Evolutionary conservation across 1,140 invertebrate species (phyloP), one percentile per base, ranked within the genome.

Genomic region (Tetragnatha versicolor): DNA sequence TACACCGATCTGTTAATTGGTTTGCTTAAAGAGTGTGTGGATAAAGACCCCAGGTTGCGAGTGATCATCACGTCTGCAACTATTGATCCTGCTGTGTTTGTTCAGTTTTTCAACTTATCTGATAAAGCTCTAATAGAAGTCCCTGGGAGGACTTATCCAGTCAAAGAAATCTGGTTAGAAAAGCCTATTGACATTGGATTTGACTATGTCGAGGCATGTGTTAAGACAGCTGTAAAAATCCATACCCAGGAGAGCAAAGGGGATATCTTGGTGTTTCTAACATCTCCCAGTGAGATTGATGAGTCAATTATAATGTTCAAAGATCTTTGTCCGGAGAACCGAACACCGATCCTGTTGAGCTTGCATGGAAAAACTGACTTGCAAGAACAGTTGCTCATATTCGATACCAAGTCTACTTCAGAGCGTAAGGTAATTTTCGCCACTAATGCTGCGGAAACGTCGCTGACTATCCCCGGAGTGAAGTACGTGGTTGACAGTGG

Each of bases 371-470:
- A 91, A 83, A 93, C 95, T 4, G 89, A 90, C 81, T 89, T 92
- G 82, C 89, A 95, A 33, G 73, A 76, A 17, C 79, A 80, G 20
- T 45, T 65, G 39, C 27, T 58, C 49, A 33, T 80, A 10, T 69
- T 55, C 81, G n/a, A 39, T 63, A 37, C 70, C 60, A 27, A 92
- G 2, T 89, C 92, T 7, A 89, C 90, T 83, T 90, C 90, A 39
- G 89, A 89, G 0, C 22, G 98, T 80, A 99, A 99, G 87, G 98
- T 97, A 84, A 96, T 99, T 79, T 91, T 99, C 3, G 95, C 96
- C 2, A 99, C 98, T 20, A 99, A 99, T 84, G 98, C 99, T 76
- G 97, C 97, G 0, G 97, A 99, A 88, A 99, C 97, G 2, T 99
- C 97, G 3, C 92, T 99, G 4, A 99, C 98, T 0, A 98, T 99